Evolutionary conservation across 2,888 invertebrate species (phyloP), one percentile per base, ranked within the genome.

Genomic region (Cheilosia vulpina): DNA sequence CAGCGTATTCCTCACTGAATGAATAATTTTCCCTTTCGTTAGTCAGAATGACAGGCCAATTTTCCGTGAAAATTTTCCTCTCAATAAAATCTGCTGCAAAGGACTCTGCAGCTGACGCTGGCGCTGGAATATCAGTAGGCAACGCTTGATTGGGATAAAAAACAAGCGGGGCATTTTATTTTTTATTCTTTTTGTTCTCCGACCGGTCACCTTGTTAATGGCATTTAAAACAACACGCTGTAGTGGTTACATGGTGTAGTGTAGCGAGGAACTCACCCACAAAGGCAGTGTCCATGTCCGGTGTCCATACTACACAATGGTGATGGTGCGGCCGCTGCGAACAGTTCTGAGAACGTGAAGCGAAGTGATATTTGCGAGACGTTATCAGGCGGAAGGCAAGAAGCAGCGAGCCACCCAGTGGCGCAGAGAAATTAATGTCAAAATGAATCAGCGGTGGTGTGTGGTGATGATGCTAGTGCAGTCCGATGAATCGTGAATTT

Each of bases 21-120:
- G 78, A 72, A 82, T 82, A 78, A 82, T 82, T 82, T 82, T 82
- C 78, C 82, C 72, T 82, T 82, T 78, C 82, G 78, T 82, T 82
- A 72, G 72, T 60, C 82, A 62, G 66, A 43, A 72, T 82, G 82
- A 78, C 82, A 72, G 55, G 82, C 82, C 78, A 82, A 82, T 82
- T 82, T 82, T 72, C 78, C 82, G 82, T 82, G 72, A 82, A 82
- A 82, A 78, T 78, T 82, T 82, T 82, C 78, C 78, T 75, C 72
- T 82, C 82, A 82, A 82, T 82, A 78, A 82, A 82, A 72, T 78
- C 47, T 24, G 47, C 43, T 71, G 50, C 45, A 55, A 55, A 77
- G 50, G 55, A 66, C 43, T 65, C 2, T 38, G 15, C 11, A 38
- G n/a, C 7, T 38, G 47, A 2, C 45, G n/a, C 55, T 9, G 31